phyloP scores from a whole-genome alignment of 2,888 invertebrate species.

The Torymus auratus region DNA sequence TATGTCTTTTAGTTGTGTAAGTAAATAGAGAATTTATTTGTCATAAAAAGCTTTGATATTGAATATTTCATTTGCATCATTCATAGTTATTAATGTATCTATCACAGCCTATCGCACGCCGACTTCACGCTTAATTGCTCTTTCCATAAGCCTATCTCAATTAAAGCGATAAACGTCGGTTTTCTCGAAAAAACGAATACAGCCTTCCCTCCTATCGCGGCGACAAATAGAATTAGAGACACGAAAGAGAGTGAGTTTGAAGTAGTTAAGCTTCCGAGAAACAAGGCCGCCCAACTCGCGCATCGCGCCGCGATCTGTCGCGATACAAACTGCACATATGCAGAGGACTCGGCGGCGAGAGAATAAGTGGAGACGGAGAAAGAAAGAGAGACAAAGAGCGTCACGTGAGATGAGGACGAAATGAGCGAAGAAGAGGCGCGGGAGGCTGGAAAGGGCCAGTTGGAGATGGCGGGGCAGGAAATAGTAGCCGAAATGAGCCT shows the following conservation, averaged over 20 bases:
- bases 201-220: slow-evolving; percentile 9
- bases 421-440: not conserved
- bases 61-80: too few relatives aligned
- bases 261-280: slow-evolving; percentile 63
- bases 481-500: not conserved
- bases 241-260: slow-evolving; percentile 53
- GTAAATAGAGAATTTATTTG: too few relatives aligned
- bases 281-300: slow-evolving; percentile 58
- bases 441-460: slow-evolving; percentile 4
- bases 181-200: slow-evolving; percentile 34
- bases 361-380: not conserved
- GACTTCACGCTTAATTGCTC: too few relatives aligned
- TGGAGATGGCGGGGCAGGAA: not conserved
- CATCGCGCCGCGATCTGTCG: slow-evolving; percentile 22
- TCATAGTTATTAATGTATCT: too few relatives aligned
- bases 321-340: slow-evolving; percentile 42
- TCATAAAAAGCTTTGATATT: too few relatives aligned
- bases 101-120: too few relatives aligned
- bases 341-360: slow-evolving; percentile 9
- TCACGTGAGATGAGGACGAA: slow-evolving; percentile 13
- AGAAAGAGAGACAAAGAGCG: slow-evolving; percentile 37
- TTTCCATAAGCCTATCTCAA: slow-evolving; percentile 6
- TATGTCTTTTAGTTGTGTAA: too few relatives aligned
- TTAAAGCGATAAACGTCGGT: slow-evolving; percentile 22
- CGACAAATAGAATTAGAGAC: slow-evolving; percentile 53